These are phyloP conservation scores for Orthonyx spaldingii DNA, from an alignment of 2,113 vertebrate species.

Conservation along the genomic window DNA sequence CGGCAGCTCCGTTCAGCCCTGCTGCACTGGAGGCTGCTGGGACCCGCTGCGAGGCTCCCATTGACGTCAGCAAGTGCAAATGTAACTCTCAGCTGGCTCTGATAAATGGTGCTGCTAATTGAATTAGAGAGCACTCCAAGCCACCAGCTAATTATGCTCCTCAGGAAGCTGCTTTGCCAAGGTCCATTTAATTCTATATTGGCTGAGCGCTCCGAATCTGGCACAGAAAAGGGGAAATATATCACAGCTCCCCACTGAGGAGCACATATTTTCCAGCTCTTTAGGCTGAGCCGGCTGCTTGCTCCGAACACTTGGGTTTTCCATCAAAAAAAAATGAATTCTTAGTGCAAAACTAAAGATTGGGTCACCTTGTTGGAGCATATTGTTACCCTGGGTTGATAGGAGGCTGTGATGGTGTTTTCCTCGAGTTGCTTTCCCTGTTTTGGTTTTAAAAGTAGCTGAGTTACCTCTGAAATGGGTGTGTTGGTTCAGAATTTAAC, in stretches of 20 bases:
- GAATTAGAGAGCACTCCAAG: slow-evolving; percentile 75
- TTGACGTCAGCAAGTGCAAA: slow-evolving; percentile 70
- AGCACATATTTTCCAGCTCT: slow-evolving; percentile 39
- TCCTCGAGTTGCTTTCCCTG: neutral
- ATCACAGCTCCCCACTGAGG: slow-evolving; percentile 47
- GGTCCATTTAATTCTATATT: slow-evolving; percentile 68
- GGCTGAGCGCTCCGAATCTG: slow-evolving; percentile 49
- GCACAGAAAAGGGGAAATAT: neutral
- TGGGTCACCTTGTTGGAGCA: neutral
- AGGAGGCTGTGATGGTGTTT: neutral
- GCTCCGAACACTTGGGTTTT: neutral
- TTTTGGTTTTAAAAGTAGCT: neutral
- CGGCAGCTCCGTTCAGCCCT: slow-evolving; percentile 12
- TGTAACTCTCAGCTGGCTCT: slow-evolving; percentile 63
- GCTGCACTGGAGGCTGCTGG: slow-evolving; percentile 56
- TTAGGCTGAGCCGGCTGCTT: neutral
- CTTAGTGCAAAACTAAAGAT: neutral
- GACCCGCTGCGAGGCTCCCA: slow-evolving; percentile 6
- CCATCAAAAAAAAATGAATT: neutral
- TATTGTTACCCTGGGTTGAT: neutral
- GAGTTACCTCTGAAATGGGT: neutral
- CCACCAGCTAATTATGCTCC: slow-evolving; percentile 68
- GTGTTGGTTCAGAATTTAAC: neutral
- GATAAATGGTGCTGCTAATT: slow-evolving; percentile 73
- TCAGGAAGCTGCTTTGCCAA: slow-evolving; percentile 70